These are phyloP conservation scores for Zaprionus bogoriensis DNA, from an alignment of 2,888 invertebrate species.

Conservation along the genomic window DNA sequence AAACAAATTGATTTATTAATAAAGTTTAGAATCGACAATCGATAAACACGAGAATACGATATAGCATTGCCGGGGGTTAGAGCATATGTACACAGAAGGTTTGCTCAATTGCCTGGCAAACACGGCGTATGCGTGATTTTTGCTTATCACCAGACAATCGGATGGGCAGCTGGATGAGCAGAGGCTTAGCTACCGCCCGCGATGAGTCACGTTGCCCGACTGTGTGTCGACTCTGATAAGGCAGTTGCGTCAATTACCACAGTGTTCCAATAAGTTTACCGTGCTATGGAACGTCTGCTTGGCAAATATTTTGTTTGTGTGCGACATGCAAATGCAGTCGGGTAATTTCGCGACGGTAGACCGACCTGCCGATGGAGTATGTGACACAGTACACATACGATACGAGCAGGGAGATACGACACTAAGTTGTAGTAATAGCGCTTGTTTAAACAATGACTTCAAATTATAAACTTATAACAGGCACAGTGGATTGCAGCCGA, in stretches of 20 bases:
- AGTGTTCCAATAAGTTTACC: conserved; percentile 25
- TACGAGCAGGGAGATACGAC: conserved; percentile 6
- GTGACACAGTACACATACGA: not conserved
- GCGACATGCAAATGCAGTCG: conserved; percentile 45
- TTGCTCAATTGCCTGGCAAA: too few species aligned
- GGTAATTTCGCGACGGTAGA: conserved; percentile 25
- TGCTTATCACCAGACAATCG: conserved; percentile 3
- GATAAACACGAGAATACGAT: conserved; percentile 21
- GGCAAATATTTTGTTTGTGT: conserved; percentile 29
- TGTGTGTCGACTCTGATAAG: conserved; percentile 37
- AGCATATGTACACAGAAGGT: too few species aligned
- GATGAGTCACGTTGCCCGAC: conserved; percentile 24
- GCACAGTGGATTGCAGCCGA: not conserved
- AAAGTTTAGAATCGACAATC: conserved; percentile 38
- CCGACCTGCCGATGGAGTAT: not conserved
- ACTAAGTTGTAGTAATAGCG: conserved; percentile 4
- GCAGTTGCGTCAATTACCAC: conserved; percentile 55
- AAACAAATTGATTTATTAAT: conserved; percentile 67
- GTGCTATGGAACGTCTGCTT: conserved; percentile 18
- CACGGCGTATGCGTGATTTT: conserved; percentile 32
- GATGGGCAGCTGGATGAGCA: conserved; percentile 27
- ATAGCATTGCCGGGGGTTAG: conserved; percentile 3
- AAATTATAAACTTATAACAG: conserved; percentile 51
- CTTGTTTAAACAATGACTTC: conserved; percentile 25
- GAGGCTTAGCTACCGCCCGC: conserved; percentile 6